Evolutionary conservation across 2,797 vertebrate species (phyloP), one percentile per base, ranked within the genome.

Genomic region (Ctenosaura bakeri): DNA sequence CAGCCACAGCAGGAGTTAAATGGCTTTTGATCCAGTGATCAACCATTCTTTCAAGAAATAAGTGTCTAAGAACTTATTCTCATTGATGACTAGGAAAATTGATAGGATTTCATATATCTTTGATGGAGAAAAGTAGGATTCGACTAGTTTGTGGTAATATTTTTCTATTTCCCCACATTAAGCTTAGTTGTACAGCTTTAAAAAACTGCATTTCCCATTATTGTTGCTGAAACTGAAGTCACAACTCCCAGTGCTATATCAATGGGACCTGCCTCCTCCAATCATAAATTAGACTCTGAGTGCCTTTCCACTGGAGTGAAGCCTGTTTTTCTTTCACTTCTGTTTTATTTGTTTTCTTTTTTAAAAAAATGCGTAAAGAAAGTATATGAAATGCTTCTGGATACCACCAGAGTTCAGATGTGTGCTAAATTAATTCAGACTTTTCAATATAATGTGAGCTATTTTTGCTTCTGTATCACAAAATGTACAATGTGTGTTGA

Each of bases 111-210:
- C 26, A 29, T 32, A 29, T 26, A 69, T 69, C 26, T 69, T 16
- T 77, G 50, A 18, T 13, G 29, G 66, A 62, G 24, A 20, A 86
- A 50, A 50, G 12, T 50, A 29, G 42, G 22, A 26, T n/a, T 73
- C 35, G 24, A 80, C 62, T 16, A 81, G n/a, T 81, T 59, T 50
- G 26, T 26, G 69, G 7, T 76, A 46, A 82, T 64, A n/a, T 6
- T 73, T 62, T 62, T 81, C n/a, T 71, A 42, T 78, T 54, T 52
- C 64, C n/a, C 42, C 59, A 38, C 56, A 64, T 32, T 71, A 85
- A 77, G 78, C 52, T 85, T 93, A 88, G 91, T 95, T 66, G 74
- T 3, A 1, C 91, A 81, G 56, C 76, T 76, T 35, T 32, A 76
- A 83, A 7, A 13, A 4, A 54, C 32, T 74, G 42, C 69, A 46